Evolutionary conservation across 1,140 invertebrate species (phyloP).

Genomic region (Drosophila sp.): DNA sequence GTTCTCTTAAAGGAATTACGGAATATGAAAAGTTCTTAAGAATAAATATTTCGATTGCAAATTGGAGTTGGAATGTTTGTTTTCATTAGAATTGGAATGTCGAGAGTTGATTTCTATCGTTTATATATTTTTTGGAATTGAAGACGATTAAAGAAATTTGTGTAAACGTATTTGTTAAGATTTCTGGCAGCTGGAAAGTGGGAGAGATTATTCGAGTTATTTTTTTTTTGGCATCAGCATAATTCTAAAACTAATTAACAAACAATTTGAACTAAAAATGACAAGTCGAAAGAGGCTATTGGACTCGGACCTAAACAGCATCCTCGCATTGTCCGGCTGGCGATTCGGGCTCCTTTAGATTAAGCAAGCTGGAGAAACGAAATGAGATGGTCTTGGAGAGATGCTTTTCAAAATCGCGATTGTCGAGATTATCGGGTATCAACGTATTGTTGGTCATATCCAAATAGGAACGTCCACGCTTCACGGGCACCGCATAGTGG

Average conservation of each 20-base stretch:
- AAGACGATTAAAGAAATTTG: too few relatives aligned
- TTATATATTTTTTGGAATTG: too few relatives aligned
- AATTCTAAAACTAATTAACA: slow-evolving; percentile 81
- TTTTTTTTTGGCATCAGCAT: slow-evolving; percentile 55
- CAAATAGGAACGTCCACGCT: slow-evolving; percentile 76
- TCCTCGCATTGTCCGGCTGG: slow-evolving; percentile 42
- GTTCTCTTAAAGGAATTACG: neutral
- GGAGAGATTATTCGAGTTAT: slow-evolving; percentile 61
- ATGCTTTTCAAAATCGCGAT: slow-evolving; percentile 81
- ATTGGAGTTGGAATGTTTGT: slow-evolving; percentile 6
- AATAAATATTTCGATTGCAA: slow-evolving; percentile 34
- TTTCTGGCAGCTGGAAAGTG: too few relatives aligned
- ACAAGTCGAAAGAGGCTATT: neutral
- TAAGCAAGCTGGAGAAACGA: slow-evolving; percentile 80
- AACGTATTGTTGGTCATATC: slow-evolving; percentile 82
- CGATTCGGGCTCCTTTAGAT: slow-evolving; percentile 73
- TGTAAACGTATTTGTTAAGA: too few relatives aligned
- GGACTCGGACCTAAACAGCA: slow-evolving; percentile 45
- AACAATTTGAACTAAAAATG: slow-evolving; percentile 76
- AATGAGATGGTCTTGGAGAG: slow-evolving; percentile 83
- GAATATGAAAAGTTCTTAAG: neutral
- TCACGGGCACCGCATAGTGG: slow-evolving; percentile 78
- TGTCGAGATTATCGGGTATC: slow-evolving; percentile 80
- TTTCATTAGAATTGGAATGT: too few relatives aligned
- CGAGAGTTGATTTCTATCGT: slow-evolving; percentile 11